These are phyloP conservation scores for Phenacoccus solenopsis DNA, from an alignment of 1,140 invertebrate species.

Conservation along the genomic window DNA sequence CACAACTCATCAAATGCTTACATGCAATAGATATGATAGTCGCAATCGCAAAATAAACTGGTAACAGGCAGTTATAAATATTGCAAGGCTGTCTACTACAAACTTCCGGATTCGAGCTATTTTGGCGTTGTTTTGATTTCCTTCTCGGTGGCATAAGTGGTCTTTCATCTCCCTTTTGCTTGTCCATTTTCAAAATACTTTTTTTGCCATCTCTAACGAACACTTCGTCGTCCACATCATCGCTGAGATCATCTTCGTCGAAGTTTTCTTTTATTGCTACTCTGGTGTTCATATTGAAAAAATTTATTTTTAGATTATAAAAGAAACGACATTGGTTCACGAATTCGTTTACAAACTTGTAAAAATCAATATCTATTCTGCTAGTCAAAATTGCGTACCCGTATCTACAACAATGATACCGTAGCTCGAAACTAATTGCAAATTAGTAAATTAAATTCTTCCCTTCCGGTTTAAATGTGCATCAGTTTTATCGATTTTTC, in stretches of 20 bases:
- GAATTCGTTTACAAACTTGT: not conserved
- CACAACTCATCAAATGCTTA: not conserved
- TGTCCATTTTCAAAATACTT: conserved; percentile 42
- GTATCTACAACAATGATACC: too few relatives aligned
- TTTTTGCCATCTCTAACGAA: conserved; percentile 55
- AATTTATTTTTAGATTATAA: too few relatives aligned
- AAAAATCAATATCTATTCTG: not conserved
- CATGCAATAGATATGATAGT: conserved; percentile 4
- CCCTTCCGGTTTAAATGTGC: too few relatives aligned
- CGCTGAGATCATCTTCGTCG: conserved; percentile 45
- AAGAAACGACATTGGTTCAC: not conserved
- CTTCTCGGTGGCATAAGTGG: conserved; percentile 58
- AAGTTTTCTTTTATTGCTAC: conserved; percentile 35
- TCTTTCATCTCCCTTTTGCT: conserved; percentile 54
- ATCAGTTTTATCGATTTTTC: too few relatives aligned
- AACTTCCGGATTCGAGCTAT: not conserved
- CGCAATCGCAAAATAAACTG: not conserved
- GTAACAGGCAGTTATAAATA: conserved; percentile 12
- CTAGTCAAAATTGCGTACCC: too few relatives aligned
- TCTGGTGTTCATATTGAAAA: conserved; percentile 20
- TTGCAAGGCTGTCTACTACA: conserved; percentile 7
- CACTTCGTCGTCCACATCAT: conserved; percentile 60
- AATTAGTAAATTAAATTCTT: too few relatives aligned
- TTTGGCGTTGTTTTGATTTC: conserved; percentile 35
- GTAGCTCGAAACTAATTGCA: too few relatives aligned